phyloP scores from a whole-genome alignment of 2,888 invertebrate species.

The Eristalis intricaria region DNA sequence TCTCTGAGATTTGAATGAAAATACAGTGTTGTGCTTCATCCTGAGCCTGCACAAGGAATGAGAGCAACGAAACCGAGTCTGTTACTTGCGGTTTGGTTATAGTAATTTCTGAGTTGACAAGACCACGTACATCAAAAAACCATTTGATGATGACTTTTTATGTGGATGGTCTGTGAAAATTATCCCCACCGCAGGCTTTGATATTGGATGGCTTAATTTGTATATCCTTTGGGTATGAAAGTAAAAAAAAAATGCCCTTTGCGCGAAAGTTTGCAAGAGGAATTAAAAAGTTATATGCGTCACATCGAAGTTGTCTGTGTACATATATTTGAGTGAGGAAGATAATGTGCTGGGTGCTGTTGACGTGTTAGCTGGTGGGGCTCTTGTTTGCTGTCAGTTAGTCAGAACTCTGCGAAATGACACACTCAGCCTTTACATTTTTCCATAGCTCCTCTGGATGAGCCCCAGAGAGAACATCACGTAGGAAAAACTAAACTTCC shows the following conservation, averaged over 20 bases:
- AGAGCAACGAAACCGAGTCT: background rate
- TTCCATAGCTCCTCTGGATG: constrained; percentile 20
- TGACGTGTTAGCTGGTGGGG: constrained; percentile 22
- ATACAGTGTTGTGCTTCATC: constrained; percentile 20
- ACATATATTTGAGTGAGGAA: background rate
- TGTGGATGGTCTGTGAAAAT: background rate
- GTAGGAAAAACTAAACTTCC: constrained; percentile 34
- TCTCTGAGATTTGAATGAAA: constrained; percentile 28
- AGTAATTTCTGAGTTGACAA: background rate
- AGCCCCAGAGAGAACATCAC: constrained; percentile 56
- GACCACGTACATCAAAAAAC: constrained; percentile 6
- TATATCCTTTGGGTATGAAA: constrained; percentile 34
- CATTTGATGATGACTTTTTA: constrained; percentile 44
- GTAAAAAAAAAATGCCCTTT: constrained; percentile 59
- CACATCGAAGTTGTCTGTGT: background rate
- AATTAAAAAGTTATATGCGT: background rate
- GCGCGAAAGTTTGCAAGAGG: background rate
- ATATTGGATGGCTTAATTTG: background rate
- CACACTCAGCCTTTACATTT: constrained; percentile 25
- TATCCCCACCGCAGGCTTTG: background rate
- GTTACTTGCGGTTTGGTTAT: background rate
- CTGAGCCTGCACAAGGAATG: background rate
- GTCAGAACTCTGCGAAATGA: constrained; percentile 33
- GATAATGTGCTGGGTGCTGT: constrained; percentile 22
- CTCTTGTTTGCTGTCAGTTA: constrained; percentile 59